Percentiles rank a stretch among this genome's conserved stretches.
Conservation (phyloP, 2,888 invertebrate species). For the Brachyptera putata region DNA sequence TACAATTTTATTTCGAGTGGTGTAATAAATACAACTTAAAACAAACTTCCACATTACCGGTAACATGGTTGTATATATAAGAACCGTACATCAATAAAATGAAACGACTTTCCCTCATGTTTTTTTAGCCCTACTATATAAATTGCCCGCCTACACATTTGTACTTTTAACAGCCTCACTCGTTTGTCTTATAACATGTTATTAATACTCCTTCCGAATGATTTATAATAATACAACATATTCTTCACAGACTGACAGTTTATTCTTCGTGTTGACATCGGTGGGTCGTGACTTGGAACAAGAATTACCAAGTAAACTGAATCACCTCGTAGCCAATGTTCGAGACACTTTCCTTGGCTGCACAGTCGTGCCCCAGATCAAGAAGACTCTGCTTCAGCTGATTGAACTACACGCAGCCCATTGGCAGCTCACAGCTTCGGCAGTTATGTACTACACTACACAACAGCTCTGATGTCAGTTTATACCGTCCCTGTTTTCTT, state of each 20-base stretch:
- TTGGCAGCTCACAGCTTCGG: constrained; percentile 87
- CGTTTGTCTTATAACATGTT: too few species aligned
- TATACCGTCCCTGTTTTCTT: neutral
- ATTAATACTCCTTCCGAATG: too few species aligned
- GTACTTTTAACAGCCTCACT: too few species aligned
- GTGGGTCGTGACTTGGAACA: constrained; percentile 82
- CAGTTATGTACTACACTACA: constrained; percentile 76
- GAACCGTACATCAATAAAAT: too few species aligned
- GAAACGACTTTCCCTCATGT: too few species aligned
- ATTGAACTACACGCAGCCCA: constrained; percentile 87
- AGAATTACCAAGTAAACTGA: constrained; percentile 75
- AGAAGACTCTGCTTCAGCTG: constrained; percentile 80
- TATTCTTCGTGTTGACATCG: constrained; percentile 84
- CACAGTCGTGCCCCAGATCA: constrained; percentile 67
- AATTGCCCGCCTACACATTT: too few species aligned
- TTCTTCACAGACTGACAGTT: constrained; percentile 69
- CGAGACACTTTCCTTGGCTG: constrained; percentile 81
- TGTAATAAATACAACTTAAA: too few species aligned
- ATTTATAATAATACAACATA: too few species aligned
- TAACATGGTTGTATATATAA: too few species aligned
- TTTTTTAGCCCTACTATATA: too few species aligned
- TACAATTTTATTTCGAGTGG: too few species aligned
- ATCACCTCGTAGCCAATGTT: constrained; percentile 71
- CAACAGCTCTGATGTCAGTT: constrained; percentile 15
- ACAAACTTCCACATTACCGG: too few species aligned